phyloP scores from a whole-genome alignment of 1,140 invertebrate genomes.

The Lycorma delicatula region DNA sequence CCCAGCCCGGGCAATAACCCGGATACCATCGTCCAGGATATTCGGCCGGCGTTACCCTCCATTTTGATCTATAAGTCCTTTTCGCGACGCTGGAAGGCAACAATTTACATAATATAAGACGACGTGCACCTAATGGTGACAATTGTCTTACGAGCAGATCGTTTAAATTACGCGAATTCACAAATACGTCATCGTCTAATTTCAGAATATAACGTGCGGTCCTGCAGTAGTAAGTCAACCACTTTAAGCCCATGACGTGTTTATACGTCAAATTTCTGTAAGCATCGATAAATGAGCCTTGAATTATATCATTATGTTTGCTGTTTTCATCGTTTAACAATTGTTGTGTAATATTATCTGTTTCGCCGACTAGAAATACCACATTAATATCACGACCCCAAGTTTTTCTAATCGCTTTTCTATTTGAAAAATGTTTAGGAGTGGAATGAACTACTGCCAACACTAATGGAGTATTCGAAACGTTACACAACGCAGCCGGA shows the following conservation, averaged over 20 bases:
- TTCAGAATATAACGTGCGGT: slow-evolving; percentile 65
- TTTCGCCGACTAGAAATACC: slow-evolving; percentile 60
- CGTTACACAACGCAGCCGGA: slow-evolving; percentile 11
- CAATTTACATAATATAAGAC: slow-evolving; percentile 15
- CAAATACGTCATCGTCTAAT: slow-evolving; percentile 71
- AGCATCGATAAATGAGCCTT: slow-evolving; percentile 67
- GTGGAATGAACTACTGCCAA: slow-evolving; percentile 60
- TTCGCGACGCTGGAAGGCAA: slow-evolving; percentile 31
- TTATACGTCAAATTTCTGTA: slow-evolving; percentile 85
- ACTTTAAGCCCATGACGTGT: slow-evolving; percentile 76
- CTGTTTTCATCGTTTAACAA: slow-evolving; percentile 50
- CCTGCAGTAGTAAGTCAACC: slow-evolving; percentile 55
- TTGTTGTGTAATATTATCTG: slow-evolving; percentile 38
- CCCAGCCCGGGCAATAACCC: slow-evolving; percentile 65
- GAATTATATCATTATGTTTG: slow-evolving; percentile 59
- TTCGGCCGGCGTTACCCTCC: slow-evolving; percentile 62
- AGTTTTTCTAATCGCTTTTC: slow-evolving; percentile 48
- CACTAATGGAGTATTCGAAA: slow-evolving; percentile 37
- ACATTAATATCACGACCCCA: slow-evolving; percentile 50
- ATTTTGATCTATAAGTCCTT: slow-evolving; percentile 61
- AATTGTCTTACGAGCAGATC: slow-evolving; percentile 49
- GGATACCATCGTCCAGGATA: slow-evolving; percentile 57
- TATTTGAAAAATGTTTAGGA: slow-evolving; percentile 49
- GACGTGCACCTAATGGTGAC: slow-evolving; percentile 43
- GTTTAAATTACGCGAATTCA: slow-evolving; percentile 55